phyloP scores from a whole-genome alignment of 2,797 vertebrate species.

The Gymnopithys bicolor region DNA sequence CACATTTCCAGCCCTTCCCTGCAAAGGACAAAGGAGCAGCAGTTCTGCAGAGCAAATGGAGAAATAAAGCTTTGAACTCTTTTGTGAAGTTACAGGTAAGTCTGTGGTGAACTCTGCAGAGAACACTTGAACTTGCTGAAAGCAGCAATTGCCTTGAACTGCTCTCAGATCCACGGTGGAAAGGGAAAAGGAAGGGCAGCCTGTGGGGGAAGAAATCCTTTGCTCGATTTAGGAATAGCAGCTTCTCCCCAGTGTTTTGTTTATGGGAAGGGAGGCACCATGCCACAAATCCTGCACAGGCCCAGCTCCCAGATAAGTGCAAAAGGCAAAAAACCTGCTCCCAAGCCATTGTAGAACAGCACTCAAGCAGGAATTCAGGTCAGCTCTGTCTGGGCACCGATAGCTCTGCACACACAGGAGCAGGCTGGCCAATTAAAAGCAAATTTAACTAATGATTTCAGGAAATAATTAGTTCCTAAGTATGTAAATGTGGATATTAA shows the following conservation, averaged over 20 bases:
- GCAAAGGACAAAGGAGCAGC: not conserved
- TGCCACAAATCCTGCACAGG: not conserved
- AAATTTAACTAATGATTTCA: not conserved
- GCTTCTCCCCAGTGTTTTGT: not conserved
- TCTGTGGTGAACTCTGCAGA: not conserved
- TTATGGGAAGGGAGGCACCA: not conserved
- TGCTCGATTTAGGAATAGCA: not conserved
- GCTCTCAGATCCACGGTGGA: not conserved
- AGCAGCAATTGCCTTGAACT: not conserved
- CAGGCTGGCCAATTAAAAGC: not conserved
- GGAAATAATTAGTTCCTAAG: not conserved
- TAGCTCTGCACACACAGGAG: not conserved
- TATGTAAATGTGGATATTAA: not conserved
- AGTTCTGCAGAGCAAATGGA: not conserved
- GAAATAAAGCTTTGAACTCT: not conserved
- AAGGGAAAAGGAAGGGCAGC: not conserved
- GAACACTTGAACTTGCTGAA: not conserved
- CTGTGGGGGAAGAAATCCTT: rapidly evolving
- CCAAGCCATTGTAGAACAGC: not conserved
- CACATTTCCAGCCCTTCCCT: not conserved
- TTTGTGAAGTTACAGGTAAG: not conserved
- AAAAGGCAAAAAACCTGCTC: not conserved
- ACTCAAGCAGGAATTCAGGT: not conserved
- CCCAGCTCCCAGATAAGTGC: not conserved
- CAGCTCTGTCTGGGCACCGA: not conserved